These are phyloP conservation scores for Choloepus didactylus DNA, from an alignment of 2,797 vertebrate genomes.

Conservation along the genomic window DNA sequence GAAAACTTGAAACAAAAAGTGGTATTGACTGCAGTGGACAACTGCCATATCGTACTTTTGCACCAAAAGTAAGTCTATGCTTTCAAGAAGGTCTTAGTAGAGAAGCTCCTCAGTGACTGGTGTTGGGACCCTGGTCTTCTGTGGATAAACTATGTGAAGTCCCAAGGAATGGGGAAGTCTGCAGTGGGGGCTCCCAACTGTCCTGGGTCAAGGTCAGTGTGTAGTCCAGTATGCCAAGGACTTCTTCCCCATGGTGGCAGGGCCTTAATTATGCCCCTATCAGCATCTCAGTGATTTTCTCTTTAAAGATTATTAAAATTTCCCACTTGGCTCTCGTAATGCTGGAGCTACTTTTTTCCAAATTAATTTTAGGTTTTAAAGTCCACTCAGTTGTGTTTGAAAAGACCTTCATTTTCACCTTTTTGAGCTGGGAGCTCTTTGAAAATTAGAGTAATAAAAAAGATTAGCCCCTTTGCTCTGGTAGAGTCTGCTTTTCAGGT, in stretches of 20 bases:
- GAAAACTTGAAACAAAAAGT: not conserved
- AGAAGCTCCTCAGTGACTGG: not conserved
- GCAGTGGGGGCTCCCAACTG: not conserved
- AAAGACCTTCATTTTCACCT: not conserved
- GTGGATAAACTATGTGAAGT: not conserved
- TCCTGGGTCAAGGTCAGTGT: too few species aligned
- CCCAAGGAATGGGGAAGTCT: not conserved
- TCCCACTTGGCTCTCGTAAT: not conserved
- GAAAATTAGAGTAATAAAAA: not conserved
- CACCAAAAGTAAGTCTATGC: not conserved
- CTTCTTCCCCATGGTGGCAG: not conserved
- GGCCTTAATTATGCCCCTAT: not conserved
- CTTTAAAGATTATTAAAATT: not conserved
- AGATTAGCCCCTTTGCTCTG: not conserved
- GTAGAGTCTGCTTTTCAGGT: not conserved
- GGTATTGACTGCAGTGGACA: not conserved
- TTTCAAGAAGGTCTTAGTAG: not conserved
- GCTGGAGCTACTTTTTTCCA: not conserved
- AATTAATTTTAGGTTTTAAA: slow-evolving; percentile 22
- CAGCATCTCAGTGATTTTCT: not conserved
- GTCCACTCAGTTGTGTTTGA: not conserved
- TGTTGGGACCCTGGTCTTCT: not conserved
- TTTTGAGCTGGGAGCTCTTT: not conserved
- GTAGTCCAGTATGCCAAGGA: not conserved
- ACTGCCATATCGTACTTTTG: not conserved